Base-by-base conservation (phyloP, 2,113 vertebrate species). In the Promerops cafer region DNA sequence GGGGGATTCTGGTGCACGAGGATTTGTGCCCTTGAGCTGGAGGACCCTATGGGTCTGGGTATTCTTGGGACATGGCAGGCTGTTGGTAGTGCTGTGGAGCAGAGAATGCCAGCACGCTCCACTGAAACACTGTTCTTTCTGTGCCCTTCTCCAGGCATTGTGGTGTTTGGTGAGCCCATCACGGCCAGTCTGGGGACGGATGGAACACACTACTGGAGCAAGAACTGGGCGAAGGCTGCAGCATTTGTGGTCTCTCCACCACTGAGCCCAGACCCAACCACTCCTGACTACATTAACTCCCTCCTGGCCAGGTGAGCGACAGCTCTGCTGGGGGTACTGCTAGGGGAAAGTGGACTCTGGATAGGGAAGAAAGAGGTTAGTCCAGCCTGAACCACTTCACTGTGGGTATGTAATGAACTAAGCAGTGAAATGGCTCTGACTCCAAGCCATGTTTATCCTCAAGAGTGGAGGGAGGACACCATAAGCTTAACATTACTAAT, bases 181-280 rank as follows among this genome's bases (percentile, higher is more conserved):
- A 98, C 99, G 0, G 99, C 99, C 96, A 99, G 99, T 85, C 98
- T 99, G 5, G 99, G 99, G 28, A 99, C 98, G 7, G 99, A 99
- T 6, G 99, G 99, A 72, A 99, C 99, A 5, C 99, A 99, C 97
- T 99, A 99, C 95, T 99, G 99, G 99, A 99, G 99, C 98, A 99
- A 99, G 98, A 99, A 99, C 92, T 99, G 99, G 99, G 99, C 99
- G 53, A 99, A 99, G 93, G 99, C 99, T 2, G 99, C 99, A 1
- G 99, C 99, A 1, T 99, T 99, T 96, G 99, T 99, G 93, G 99
- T 98, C 12, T 99, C 99, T 15, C 99, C 99, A 0, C 99, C 99
- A 21, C 98, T 99, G 78, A 99, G 99, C 96, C 99, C 99, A 13
- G 99, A 99, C 90, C 99, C 99, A 22, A 99, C 99, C 60, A 99